Base-by-base conservation (phyloP, 2,113 vertebrate species). In the Takifugu flavidus region DNA sequence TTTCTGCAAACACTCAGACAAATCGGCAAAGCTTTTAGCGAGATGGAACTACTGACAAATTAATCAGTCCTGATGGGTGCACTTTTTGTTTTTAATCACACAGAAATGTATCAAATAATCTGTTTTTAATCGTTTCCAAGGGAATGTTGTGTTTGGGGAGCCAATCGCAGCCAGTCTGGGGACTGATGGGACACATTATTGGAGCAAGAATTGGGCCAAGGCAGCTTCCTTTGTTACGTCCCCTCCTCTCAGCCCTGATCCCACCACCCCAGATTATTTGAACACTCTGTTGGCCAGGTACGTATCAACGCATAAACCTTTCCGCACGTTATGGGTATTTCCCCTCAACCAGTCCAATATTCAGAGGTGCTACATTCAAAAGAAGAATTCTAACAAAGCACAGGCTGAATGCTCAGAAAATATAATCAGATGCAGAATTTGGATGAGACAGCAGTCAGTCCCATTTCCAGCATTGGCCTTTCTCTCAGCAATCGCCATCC, bases 181-280 rank as follows among this genome's bases (percentile, higher is more conserved):
- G 13, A 98, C 93, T 1, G 96, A 99, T 0, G 96, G 96, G 56
- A 98, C 96, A 0, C 95, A 99, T 86, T 99, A 99, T 79, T 99
- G 96, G 96, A 99, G 96, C 91, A 99, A 98, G 90, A 99, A 99
- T 74, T 99, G 96, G 96, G 96, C 96, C 43, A 99, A 99, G 76
- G 96, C 96, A 0, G 96, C 96, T 0, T 95, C 95, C 0, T 99
- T 96, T 84, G 96, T 99, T 76, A 95, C 94, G 2, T 98, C 96
- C 3, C 96, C 96, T 0, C 96, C 96, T 6, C 93, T 99, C 60
- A 98, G 96, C 82, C 96, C 96, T 3, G 96, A 99, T 71, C 95
- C 95, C 7, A 99, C 95, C 49, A 99, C 96, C 44, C 95, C 96
- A 28, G 96, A 99, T 89, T 98, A 99, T 67, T 92, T 99, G 72